Percentiles rank a stretch among this genome's conserved stretches.
Evolutionary conservation across 1,140 invertebrate genomes (phyloP).

Genomic region (Agrypnia vestita): DNA sequence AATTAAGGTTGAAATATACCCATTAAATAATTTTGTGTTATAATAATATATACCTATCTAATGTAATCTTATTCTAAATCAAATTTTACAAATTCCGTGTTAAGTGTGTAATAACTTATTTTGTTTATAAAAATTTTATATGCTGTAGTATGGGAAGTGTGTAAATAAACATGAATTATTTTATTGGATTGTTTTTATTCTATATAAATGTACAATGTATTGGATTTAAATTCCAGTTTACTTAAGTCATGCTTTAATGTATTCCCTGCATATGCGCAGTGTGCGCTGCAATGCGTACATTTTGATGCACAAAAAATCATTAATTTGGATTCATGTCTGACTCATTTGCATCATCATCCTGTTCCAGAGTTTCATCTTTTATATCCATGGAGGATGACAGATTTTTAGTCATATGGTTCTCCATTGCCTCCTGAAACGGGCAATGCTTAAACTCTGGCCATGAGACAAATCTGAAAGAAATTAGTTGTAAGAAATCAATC

Average conservation of each 20-base stretch:
- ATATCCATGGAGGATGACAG: not conserved
- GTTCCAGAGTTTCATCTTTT: slow-evolving; percentile 59
- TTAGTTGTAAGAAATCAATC: too few species aligned
- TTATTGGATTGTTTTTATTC: not conserved
- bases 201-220: not conserved
- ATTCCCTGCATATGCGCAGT: too few species aligned
- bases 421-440: slow-evolving; percentile 73
- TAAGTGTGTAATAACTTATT: slow-evolving; percentile 2
- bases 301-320: too few species aligned
- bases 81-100: not conserved
- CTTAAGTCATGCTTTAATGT: too few species aligned
- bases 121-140: slow-evolving; percentile 33
- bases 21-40: not conserved
- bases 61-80: slow-evolving; percentile 13
- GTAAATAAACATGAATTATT: slow-evolving; percentile 26
- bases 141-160: slow-evolving; percentile 17
- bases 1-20: too few species aligned
- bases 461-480: slow-evolving; percentile 67
- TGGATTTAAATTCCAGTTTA: too few species aligned
- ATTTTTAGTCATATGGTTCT: slow-evolving; percentile 67
- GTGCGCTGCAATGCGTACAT: too few species aligned
- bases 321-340: too few species aligned
- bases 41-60: slow-evolving; percentile 6
- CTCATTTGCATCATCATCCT: slow-evolving; percentile 49
- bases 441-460: slow-evolving; percentile 77